phyloP scores from a whole-genome alignment of 2,113 vertebrate species.

The Mastomys natalensis region DNA sequence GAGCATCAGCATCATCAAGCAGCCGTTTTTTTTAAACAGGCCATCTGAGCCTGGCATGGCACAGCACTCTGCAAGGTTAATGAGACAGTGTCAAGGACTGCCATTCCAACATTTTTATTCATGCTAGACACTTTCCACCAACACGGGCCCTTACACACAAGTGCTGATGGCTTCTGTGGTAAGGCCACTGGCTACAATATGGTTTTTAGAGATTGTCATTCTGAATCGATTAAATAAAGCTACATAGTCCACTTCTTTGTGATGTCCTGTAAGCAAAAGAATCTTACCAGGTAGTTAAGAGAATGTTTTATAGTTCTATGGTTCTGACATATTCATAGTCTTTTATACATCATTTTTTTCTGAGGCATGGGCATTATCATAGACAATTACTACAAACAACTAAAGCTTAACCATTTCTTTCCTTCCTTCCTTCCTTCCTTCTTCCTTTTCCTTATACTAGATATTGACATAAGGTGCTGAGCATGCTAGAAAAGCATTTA shows the following conservation, averaged over 20 bases:
- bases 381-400: slow-evolving; percentile 14
- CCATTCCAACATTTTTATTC: not conserved
- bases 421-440: not conserved
- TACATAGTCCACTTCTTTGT: not conserved
- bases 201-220: not conserved
- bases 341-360: not conserved
- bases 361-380: not conserved
- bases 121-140: not conserved
- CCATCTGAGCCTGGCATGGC: slow-evolving; percentile 73
- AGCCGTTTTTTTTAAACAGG: slow-evolving; percentile 69
- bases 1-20: slow-evolving; percentile 64
- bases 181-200: not conserved
- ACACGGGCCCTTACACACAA: not conserved
- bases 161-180: not conserved
- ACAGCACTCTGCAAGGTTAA: slow-evolving; percentile 77
- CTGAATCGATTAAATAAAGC: not conserved
- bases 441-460: not conserved
- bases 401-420: not conserved
- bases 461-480: not conserved
- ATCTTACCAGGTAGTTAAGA: not conserved
- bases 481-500: not conserved
- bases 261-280: not conserved
- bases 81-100: slow-evolving; percentile 69
- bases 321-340: not conserved
- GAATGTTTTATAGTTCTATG: not conserved